Evolutionary conservation across 2,888 invertebrate species (phyloP).

Genomic region (Heteropelma amictum): DNA sequence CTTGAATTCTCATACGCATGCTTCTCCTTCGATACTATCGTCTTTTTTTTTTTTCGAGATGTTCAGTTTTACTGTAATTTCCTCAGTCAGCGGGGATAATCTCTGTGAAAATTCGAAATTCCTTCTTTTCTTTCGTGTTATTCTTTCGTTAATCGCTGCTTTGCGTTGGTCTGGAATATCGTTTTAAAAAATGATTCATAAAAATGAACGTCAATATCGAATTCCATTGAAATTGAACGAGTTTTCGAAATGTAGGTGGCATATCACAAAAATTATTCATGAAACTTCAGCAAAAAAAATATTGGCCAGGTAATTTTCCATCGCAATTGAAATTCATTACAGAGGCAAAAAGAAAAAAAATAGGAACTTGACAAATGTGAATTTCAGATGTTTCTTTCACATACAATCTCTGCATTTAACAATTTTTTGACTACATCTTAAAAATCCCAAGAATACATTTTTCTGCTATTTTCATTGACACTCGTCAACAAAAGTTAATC

Average conservation of each 20-base stretch:
- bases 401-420: not conserved
- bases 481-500: no score
- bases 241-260: not conserved
- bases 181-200: not conserved
- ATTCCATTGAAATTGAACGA: not conserved
- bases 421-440: no score
- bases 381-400: not conserved
- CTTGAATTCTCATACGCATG: slow-evolving; percentile 16
- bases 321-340: not conserved
- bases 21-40: slow-evolving; percentile 5
- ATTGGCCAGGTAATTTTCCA: not conserved
- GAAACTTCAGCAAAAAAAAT: not conserved
- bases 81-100: not conserved
- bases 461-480: no score
- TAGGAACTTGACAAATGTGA: not conserved
- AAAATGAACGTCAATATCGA: no score
- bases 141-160: no score
- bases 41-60: not conserved
- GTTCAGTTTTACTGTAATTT: not conserved
- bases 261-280: slow-evolving; percentile 9
- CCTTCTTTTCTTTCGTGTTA: no score
- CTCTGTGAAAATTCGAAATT: no score
- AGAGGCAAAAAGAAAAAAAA: not conserved
- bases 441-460: no score
- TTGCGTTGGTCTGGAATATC: no score